Evolutionary conservation across 1,140 invertebrate genomes (phyloP).

Genomic region (Calosoma granatense): DNA sequence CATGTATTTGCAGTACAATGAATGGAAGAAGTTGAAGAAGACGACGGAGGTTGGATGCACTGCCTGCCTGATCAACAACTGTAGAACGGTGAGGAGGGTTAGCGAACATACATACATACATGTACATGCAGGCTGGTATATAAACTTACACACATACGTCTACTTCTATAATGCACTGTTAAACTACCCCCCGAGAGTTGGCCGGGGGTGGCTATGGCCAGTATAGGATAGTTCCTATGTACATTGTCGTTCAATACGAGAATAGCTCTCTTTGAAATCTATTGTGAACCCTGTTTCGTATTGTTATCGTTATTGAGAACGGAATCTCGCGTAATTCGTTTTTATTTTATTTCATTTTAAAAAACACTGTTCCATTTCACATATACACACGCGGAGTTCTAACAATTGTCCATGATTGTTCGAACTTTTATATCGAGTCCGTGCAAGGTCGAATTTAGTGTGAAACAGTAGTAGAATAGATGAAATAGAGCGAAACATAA

Average conservation of each 20-base stretch:
- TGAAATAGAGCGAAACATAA: neutral
- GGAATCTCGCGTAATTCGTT: neutral
- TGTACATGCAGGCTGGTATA: neutral
- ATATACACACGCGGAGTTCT: neutral
- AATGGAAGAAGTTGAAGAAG: too few relatives aligned
- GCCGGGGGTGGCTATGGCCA: neutral
- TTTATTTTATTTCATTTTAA: neutral
- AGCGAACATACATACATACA: neutral
- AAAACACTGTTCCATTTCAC: neutral
- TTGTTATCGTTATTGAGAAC: neutral
- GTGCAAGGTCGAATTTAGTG: neutral
- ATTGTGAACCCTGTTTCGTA: neutral
- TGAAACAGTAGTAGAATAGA: neutral
- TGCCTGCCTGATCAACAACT: too few relatives aligned
- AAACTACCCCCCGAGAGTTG: neutral
- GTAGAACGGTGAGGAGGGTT: neutral
- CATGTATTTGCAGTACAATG: too few relatives aligned
- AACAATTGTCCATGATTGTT: neutral
- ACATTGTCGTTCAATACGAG: neutral
- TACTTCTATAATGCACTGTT: neutral
- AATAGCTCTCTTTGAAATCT: neutral
- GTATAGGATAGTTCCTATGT: neutral
- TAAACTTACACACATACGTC: neutral
- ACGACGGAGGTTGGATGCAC: too few relatives aligned
- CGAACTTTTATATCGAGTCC: neutral